Percentiles rank a stretch among this genome's conserved stretches.
phyloP scores from a whole-genome alignment of 2,888 invertebrate genomes.

The Tubiluchus corallicola region DNA sequence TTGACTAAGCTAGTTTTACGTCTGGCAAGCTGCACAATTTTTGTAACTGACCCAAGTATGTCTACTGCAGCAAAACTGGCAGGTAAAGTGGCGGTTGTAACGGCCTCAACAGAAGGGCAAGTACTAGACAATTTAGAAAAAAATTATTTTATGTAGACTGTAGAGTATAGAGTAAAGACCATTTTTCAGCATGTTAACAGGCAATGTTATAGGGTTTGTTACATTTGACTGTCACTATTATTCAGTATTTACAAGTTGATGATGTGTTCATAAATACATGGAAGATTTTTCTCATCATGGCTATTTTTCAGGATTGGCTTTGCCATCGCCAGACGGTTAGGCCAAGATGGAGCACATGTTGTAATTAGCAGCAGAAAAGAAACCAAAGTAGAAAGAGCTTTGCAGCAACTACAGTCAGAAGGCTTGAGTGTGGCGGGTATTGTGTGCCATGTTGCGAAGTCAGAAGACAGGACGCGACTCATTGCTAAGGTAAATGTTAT shows the following conservation, averaged over 20 bases:
- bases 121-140: no score
- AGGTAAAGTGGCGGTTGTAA: constrained; percentile 18
- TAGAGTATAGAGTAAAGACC: no score
- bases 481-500: constrained; percentile 50
- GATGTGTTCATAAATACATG: no score
- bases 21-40: no score
- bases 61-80: no score
- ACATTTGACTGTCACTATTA: no score
- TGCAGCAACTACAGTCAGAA: constrained; percentile 44
- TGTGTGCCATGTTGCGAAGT: constrained; percentile 70
- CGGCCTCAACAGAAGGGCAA: constrained; percentile 23
- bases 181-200: no score
- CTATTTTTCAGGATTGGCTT: constrained; percentile 48
- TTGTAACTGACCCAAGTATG: no score
- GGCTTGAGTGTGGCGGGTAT: constrained; percentile 59
- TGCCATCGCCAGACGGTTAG: constrained; percentile 69
- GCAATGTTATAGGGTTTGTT: no score
- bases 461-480: constrained; percentile 54
- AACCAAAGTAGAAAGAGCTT: constrained; percentile 59
- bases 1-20: no score
- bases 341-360: constrained; percentile 73
- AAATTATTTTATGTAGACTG: no score
- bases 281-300: constrained; percentile 14
- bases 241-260: no score
- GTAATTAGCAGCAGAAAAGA: constrained; percentile 77